Conservation (phyloP, 2,888 invertebrate species). For the Diarsia brunnea region DNA sequence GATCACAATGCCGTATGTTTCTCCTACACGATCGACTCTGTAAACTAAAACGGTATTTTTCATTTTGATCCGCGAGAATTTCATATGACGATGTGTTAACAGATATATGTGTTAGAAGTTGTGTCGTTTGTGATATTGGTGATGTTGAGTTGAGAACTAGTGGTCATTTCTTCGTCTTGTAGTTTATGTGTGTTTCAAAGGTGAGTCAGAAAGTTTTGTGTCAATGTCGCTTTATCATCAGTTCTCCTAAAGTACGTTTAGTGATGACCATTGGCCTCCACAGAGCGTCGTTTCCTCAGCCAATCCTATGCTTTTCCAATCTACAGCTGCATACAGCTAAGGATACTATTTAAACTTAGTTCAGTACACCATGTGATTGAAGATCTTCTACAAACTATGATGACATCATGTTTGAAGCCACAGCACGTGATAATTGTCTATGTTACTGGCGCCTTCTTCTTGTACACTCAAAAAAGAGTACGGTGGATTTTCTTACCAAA, state of each 20-base stretch:
- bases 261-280: background rate
- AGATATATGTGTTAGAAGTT: conserved; percentile 46
- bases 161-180: background rate
- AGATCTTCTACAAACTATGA: conserved; percentile 4
- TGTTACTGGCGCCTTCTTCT: background rate
- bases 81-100: conserved; percentile 52
- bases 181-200: background rate
- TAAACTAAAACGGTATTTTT: conserved; percentile 71
- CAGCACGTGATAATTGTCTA: background rate
- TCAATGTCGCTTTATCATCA: background rate
- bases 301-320: background rate
- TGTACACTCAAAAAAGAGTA: background rate
- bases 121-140: conserved; percentile 14
- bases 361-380: background rate
- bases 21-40: conserved; percentile 56
- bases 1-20: conserved; percentile 68
- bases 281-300: background rate
- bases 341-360: background rate
- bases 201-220: background rate
- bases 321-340: background rate
- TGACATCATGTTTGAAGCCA: background rate
- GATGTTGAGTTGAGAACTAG: background rate
- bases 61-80: conserved; percentile 67
- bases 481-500: background rate
- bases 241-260: background rate